Conservation (phyloP, 2,888 invertebrate genomes). For the Apocheima hispidaria region DNA sequence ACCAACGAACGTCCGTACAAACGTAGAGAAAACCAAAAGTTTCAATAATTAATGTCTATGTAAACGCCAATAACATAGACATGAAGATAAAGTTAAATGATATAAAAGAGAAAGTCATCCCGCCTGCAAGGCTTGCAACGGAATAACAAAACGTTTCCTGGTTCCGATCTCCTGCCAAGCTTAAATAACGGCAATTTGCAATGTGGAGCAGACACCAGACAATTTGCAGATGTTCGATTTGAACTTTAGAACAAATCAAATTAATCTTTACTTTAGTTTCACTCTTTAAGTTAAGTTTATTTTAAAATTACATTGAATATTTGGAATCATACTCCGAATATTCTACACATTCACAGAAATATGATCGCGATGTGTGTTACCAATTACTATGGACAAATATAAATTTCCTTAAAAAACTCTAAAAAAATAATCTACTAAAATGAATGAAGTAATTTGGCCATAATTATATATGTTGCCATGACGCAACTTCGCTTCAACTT, state of each 20-base stretch:
- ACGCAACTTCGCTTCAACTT: too few relatives aligned
- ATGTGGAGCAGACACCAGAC: conserved; percentile 26
- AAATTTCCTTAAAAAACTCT: too few relatives aligned
- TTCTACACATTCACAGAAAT: too few relatives aligned
- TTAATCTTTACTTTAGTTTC: background rate
- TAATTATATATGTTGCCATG: too few relatives aligned
- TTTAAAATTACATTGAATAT: too few relatives aligned
- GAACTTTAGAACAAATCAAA: conserved; percentile 24
- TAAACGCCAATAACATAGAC: conserved; percentile 15
- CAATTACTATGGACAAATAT: too few relatives aligned
- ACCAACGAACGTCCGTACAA: too few relatives aligned
- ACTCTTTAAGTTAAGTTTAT: too few relatives aligned
- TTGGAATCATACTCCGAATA: too few relatives aligned
- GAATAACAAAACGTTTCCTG: conserved; percentile 54
- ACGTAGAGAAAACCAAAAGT: background rate
- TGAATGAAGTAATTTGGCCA: too few relatives aligned
- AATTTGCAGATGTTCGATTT: conserved; percentile 3
- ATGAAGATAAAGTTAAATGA: conserved; percentile 19
- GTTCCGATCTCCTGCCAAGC: conserved; percentile 53
- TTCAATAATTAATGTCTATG: background rate
- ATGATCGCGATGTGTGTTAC: too few relatives aligned
- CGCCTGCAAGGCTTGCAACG: conserved; percentile 52
- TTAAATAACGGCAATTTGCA: conserved; percentile 52
- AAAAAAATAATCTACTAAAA: too few relatives aligned
- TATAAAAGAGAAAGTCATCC: conserved; percentile 58